A percentile compares a stretch with the other conserved stretches of the same genome.
Evolutionary conservation across 2,888 invertebrate genomes (phyloP).

Genomic region (Caenorhabditis japonica): DNA sequence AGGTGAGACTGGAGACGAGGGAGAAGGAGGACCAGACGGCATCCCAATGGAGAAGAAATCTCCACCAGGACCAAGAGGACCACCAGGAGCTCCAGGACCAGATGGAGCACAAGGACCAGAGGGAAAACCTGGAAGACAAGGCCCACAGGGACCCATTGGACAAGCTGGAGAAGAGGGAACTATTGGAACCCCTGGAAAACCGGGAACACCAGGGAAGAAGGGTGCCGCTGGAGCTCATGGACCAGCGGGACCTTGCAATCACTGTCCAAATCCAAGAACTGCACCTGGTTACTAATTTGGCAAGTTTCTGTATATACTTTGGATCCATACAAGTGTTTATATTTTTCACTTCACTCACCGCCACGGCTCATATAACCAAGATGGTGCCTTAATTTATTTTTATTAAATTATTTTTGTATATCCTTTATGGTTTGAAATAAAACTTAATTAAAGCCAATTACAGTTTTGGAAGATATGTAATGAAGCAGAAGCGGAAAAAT

Average conservation of each 20-base stretch:
- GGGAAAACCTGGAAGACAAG: slow-evolving; percentile 55
- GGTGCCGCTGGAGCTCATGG: slow-evolving; percentile 62
- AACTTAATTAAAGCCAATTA: too few relatives aligned
- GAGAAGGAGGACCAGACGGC: slow-evolving; percentile 66
- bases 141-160: slow-evolving; percentile 62
- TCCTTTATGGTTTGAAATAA: too few relatives aligned
- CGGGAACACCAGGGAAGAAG: slow-evolving; percentile 60
- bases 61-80: slow-evolving; percentile 64
- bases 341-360: slow-evolving; percentile 21
- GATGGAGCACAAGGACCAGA: slow-evolving; percentile 55
- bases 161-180: slow-evolving; percentile 61
- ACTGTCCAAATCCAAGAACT: slow-evolving; percentile 67
- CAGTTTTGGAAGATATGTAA: too few relatives aligned
- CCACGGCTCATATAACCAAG: slow-evolving; percentile 38
- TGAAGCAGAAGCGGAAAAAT: too few relatives aligned
- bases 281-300: slow-evolving; percentile 67
- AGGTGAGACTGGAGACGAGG: slow-evolving; percentile 59
- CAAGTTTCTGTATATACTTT: slow-evolving; percentile 21
- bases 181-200: slow-evolving; percentile 58
- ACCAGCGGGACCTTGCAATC: slow-evolving; percentile 62
- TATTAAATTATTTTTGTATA: slow-evolving; percentile 25
- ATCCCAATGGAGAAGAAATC: slow-evolving; percentile 55
- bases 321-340: too few relatives aligned
- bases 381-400: slow-evolving; percentile 51
- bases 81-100: slow-evolving; percentile 50